Evolutionary conservation across 2,113 vertebrate genomes (phyloP).

Genomic region (human): DNA sequence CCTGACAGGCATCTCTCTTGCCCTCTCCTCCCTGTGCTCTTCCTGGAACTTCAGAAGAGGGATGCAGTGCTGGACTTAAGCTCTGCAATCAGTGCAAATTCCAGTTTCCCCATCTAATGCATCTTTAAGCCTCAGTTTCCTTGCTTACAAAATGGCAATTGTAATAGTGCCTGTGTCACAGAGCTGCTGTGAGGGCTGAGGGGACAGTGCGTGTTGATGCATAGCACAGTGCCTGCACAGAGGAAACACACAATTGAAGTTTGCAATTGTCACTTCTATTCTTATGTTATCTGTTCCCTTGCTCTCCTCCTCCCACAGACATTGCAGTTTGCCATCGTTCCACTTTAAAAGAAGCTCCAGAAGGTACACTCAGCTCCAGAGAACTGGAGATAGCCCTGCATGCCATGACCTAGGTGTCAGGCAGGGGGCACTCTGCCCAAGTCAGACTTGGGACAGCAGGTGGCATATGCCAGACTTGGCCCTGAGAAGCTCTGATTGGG

Average conservation of each 20-base stretch:
- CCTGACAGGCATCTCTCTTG: background rate
- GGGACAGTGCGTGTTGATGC: background rate
- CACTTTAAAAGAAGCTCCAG: background rate
- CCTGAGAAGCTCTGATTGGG: background rate
- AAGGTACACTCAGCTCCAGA: background rate
- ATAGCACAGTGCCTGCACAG: slow-evolving; percentile 55
- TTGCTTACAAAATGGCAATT: slow-evolving; percentile 50
- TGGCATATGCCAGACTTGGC: background rate
- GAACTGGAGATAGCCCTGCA: background rate
- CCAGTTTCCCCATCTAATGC: background rate
- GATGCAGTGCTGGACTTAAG: background rate
- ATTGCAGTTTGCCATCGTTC: background rate
- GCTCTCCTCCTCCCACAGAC: background rate
- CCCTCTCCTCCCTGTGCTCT: background rate
- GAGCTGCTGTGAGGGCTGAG: background rate
- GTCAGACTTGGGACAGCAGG: background rate
- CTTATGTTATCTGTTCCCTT: background rate
- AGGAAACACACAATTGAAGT: slow-evolving; percentile 50
- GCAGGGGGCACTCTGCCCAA: slow-evolving; percentile 34
- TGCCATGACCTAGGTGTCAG: background rate
- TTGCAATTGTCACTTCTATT: background rate
- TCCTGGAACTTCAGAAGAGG: background rate
- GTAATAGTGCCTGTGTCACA: background rate
- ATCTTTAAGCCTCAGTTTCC: slow-evolving; percentile 66
- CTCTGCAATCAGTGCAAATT: background rate